phyloP scores from a whole-genome alignment of 2,888 invertebrate genomes.

The Melinopterus prodromus region DNA sequence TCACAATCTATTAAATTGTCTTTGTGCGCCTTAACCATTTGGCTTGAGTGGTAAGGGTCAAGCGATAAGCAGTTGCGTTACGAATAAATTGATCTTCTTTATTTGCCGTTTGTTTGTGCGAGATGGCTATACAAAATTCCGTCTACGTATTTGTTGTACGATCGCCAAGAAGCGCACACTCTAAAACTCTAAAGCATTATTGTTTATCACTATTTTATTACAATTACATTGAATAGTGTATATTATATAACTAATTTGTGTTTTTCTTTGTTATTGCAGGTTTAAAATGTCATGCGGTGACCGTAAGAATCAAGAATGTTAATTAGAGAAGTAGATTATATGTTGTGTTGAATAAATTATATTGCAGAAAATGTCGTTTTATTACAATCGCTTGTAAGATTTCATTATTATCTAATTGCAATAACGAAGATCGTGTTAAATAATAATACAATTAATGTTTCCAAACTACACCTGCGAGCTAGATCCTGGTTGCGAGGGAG shows the following conservation, averaged over 20 bases:
- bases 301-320: not conserved
- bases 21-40: not conserved
- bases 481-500: no score
- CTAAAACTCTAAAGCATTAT: no score
- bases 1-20: not conserved
- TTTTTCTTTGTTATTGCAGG: not conserved
- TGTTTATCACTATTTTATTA: no score
- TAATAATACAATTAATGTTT: no score
- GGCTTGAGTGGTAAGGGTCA: slow-evolving; percentile 4
- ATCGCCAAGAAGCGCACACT: no score
- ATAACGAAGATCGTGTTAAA: no score
- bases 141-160: not conserved
- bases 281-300: not conserved
- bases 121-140: not conserved
- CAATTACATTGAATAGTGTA: not conserved
- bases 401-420: no score
- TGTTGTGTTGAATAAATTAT: slow-evolving; percentile 4
- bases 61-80: not conserved
- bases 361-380: not conserved
- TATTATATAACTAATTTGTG: not conserved
- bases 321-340: not conserved
- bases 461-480: no score
- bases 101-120: not conserved
- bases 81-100: not conserved
- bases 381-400: not conserved